Evolutionary conservation across 2,113 vertebrate species (phyloP), one percentile per base, ranked within the genome.

Genomic region (Panthera leo): DNA sequence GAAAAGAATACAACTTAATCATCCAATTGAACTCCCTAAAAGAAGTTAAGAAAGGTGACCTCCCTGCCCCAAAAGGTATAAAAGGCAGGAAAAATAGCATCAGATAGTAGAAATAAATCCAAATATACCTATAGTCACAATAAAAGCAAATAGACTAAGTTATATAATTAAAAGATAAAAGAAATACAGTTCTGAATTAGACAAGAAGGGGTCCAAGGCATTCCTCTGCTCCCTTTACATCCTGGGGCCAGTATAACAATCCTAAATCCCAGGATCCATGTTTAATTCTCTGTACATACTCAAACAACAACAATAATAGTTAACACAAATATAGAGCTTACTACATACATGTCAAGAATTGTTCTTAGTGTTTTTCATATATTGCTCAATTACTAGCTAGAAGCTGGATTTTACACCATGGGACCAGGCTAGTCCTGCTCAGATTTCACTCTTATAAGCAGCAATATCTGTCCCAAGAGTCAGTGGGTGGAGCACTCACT

Each of bases 121-220:
- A 88, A 92, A 91, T 45, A 67, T 42, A 91, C 14, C n/a, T 67
- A 96, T 15, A 91, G 67, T 68, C 25, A 92, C 34, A 94, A 76
- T 88, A 61, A 94, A 80, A 83, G 58, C 89, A 88, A 83, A 88
- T 78, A 27, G 51, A 71, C 75, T 67, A 73, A 91, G 45, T 82
- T 68, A 48, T 12, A 36, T 83, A 87, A 91, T 63, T 42, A 87
- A 84, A 92, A 84, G 27, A n/a, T 27, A 78, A 89, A 63, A 80
- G 55, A 91, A 96, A 78, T 5, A 91, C 55, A 34, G 29, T 84
- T 92, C 39, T 92, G 76, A 95, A 89, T 5, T 31, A 27, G 25
- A 36, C 27, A 79, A 48, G n/a, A 89, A 85, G 11, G 42, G 13
- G 45, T 70, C 9, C 63, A 85, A 92, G 61, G 29, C 31, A 70